A percentile compares a stretch with the other conserved stretches of the same genome.
Evolutionary conservation across 2,888 invertebrate genomes (phyloP).

Genomic region (Scelioninae gen. 1): DNA sequence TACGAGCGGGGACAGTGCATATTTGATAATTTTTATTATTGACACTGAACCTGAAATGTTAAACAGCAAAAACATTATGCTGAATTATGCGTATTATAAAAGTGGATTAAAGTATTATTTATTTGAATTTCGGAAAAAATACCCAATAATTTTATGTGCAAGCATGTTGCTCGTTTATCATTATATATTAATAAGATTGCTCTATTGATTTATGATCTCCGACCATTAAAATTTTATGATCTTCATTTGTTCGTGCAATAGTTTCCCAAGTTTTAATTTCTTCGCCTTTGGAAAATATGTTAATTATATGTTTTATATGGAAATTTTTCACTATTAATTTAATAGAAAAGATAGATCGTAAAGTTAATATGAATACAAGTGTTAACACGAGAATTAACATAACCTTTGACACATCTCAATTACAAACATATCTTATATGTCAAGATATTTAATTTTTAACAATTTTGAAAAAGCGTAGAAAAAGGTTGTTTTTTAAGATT

Average conservation of each 20-base stretch:
- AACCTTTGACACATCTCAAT: no score
- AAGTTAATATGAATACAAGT: no score
- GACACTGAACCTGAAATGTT: background rate
- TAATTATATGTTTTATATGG: background rate
- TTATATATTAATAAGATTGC: conserved; percentile 21
- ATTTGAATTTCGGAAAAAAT: background rate
- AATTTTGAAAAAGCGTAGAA: no score
- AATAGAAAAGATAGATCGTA: no score
- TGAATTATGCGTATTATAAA: background rate
- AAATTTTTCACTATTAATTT: background rate
- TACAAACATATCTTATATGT: no score
- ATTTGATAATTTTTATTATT: conserved; percentile 1
- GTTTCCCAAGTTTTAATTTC: background rate
- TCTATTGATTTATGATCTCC: conserved; percentile 16
- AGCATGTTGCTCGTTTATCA: conserved; percentile 6
- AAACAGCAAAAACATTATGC: background rate
- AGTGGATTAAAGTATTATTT: background rate
- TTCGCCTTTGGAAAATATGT: background rate
- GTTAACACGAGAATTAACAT: no score
- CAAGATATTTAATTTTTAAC: no score
- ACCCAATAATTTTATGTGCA: background rate
- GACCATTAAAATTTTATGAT: conserved; percentile 17
- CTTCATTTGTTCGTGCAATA: conserved; percentile 6
- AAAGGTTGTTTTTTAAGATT: no score
- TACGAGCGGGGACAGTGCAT: background rate